These are phyloP conservation scores for Tolypeutes matacus DNA, from an alignment of 2,797 vertebrate species.

Conservation along the genomic window DNA sequence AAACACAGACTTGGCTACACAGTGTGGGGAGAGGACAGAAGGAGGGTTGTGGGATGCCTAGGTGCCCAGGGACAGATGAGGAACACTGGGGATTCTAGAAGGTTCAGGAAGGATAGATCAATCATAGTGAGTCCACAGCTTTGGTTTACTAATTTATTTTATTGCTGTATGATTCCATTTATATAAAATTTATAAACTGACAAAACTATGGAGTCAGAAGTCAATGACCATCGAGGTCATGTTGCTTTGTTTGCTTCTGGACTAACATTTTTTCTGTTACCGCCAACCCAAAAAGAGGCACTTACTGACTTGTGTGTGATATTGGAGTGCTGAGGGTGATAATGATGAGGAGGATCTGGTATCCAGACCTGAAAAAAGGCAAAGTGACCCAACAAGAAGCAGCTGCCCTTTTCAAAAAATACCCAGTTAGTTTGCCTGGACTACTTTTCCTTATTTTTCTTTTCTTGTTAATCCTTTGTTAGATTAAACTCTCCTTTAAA, in stretches of 20 bases:
- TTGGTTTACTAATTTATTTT: background rate
- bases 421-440: background rate
- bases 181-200: too few species aligned
- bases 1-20: background rate
- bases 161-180: too few species aligned
- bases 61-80: background rate
- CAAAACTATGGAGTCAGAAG: too few species aligned
- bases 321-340: background rate
- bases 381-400: background rate
- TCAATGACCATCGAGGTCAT: too few species aligned
- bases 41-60: background rate
- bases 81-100: background rate
- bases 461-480: conserved; percentile 38
- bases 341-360: background rate
- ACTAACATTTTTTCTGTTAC: background rate
- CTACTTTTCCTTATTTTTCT: conserved; percentile 24
- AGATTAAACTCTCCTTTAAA: background rate
- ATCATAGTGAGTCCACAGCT: background rate
- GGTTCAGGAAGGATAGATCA: background rate
- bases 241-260: background rate
- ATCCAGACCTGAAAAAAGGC: background rate
- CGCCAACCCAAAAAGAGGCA: background rate
- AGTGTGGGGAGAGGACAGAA: background rate
- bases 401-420: background rate
- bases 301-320: background rate